A percentile compares a stretch with the other conserved stretches of the same genome.
Conservation (phyloP, 2,113 vertebrate species). For the Eulemur rufifrons region DNA sequence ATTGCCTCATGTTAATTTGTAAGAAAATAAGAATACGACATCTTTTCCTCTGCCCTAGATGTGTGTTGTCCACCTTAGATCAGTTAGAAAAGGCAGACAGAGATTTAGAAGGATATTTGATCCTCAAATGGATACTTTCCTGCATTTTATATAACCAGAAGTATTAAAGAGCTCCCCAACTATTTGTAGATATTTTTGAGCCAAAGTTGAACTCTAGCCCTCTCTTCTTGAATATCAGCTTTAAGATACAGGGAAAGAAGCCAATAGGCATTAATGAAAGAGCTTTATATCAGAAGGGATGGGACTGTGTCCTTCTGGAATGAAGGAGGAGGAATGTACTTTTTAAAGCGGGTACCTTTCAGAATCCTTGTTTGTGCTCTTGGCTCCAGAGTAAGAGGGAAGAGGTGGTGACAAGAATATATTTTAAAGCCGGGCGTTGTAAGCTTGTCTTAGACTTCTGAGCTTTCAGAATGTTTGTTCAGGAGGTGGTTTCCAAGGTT, state of each 20-base stretch:
- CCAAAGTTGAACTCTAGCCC: neutral
- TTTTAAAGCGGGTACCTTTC: neutral
- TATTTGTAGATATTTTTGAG: neutral
- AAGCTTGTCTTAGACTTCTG: conserved; percentile 51
- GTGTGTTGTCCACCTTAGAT: neutral
- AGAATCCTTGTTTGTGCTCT: conserved; percentile 49
- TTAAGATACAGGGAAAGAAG: neutral
- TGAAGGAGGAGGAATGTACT: neutral
- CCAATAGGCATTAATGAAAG: neutral
- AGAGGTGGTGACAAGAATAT: conserved; percentile 46
- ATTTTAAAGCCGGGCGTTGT: conserved; percentile 61
- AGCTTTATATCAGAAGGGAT: conserved; percentile 5
- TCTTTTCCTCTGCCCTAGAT: neutral
- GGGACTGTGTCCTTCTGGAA: neutral
- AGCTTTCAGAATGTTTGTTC: conserved; percentile 64
- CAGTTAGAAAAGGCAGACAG: neutral
- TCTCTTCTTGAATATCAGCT: neutral
- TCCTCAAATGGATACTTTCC: neutral
- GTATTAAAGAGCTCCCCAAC: neutral
- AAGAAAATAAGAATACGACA: neutral
- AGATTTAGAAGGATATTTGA: neutral
- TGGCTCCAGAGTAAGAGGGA: conserved; percentile 48
- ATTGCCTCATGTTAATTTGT: neutral
- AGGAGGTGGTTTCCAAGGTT: conserved; percentile 64
- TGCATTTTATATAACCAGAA: neutral